Evolutionary conservation across 1,140 invertebrate species (phyloP).

Genomic region (Bombus vancouverensis): DNA sequence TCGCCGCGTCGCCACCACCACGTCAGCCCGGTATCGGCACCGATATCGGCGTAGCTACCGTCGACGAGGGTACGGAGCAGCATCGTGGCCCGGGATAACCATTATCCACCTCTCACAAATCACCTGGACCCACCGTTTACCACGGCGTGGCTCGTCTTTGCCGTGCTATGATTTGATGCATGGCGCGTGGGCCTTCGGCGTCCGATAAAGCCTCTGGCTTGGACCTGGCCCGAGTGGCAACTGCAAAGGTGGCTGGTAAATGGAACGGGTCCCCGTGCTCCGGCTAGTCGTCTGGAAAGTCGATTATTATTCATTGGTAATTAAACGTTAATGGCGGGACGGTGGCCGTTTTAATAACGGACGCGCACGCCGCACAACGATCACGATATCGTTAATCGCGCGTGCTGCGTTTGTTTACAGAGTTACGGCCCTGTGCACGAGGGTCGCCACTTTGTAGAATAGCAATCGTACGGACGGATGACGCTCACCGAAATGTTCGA

Average conservation of each 20-base stretch:
- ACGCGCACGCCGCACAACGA: background rate
- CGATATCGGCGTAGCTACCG: slow-evolving; percentile 42
- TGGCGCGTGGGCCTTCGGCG: background rate
- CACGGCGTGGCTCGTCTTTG: slow-evolving; percentile 59
- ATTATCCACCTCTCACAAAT: slow-evolving; percentile 79
- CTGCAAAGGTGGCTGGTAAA: background rate
- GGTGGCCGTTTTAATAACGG: background rate
- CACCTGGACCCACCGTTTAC: slow-evolving; percentile 73
- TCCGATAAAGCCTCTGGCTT: background rate
- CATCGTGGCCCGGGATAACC: slow-evolving; percentile 74
- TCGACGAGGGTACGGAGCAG: slow-evolving; percentile 56
- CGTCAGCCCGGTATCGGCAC: slow-evolving; percentile 31
- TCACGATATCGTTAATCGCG: slow-evolving; percentile 3
- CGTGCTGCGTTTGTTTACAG: slow-evolving; percentile 4
- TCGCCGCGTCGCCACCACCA: slow-evolving; percentile 14
- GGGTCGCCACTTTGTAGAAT: background rate
- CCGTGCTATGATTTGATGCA: slow-evolving; percentile 28
- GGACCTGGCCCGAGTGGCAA: background rate
- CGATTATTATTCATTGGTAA: slow-evolving; percentile 30
- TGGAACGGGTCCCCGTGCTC: background rate
- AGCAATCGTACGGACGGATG: background rate
- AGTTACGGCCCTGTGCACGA: background rate
- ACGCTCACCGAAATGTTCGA: background rate
- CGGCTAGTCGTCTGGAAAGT: background rate
- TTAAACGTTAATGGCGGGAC: slow-evolving; percentile 1